Percentiles rank a stretch among this genome's conserved stretches.
Evolutionary conservation across 1,140 invertebrate species (phyloP).

Genomic region (Fopius arisanus): DNA sequence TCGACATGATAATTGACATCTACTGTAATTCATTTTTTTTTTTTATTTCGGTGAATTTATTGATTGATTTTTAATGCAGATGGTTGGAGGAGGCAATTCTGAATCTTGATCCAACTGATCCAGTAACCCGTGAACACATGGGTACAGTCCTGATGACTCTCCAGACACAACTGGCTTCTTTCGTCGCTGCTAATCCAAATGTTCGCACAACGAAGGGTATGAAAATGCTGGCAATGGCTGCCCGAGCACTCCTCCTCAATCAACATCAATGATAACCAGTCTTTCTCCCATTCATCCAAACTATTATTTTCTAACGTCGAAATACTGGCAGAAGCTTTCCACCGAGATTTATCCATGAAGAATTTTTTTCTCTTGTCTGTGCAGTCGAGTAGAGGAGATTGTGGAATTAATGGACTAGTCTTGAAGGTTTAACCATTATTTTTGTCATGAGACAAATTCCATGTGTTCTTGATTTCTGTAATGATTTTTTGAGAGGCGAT

Average conservation of each 20-base stretch:
- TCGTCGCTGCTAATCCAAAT: constrained; percentile 74
- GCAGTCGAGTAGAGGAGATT: not conserved
- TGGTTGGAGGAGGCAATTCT: constrained; percentile 89
- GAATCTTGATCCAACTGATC: constrained; percentile 79
- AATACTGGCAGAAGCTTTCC: not conserved
- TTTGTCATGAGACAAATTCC: no score
- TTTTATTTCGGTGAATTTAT: no score
- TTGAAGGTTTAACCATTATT: no score
- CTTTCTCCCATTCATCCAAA: not conserved
- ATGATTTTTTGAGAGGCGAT: no score
- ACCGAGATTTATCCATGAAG: not conserved
- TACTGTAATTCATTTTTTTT: no score
- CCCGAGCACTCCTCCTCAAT: constrained; percentile 66
- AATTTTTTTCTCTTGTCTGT: not conserved
- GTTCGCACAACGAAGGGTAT: constrained; percentile 75
- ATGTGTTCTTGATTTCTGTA: no score
- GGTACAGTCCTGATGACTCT: constrained; percentile 80
- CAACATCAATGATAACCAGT: constrained; percentile 47
- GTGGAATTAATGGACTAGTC: not conserved
- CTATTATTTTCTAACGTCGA: no score
- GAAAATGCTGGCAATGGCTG: constrained; percentile 82
- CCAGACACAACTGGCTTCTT: constrained; percentile 76
- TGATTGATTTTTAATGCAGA: constrained; percentile 60
- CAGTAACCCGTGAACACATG: constrained; percentile 83
- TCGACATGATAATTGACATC: no score